Percentiles rank a stretch among this genome's conserved stretches.
Conservation (phyloP, 1,140 invertebrate genomes). For the Theocolax elegans region DNA sequence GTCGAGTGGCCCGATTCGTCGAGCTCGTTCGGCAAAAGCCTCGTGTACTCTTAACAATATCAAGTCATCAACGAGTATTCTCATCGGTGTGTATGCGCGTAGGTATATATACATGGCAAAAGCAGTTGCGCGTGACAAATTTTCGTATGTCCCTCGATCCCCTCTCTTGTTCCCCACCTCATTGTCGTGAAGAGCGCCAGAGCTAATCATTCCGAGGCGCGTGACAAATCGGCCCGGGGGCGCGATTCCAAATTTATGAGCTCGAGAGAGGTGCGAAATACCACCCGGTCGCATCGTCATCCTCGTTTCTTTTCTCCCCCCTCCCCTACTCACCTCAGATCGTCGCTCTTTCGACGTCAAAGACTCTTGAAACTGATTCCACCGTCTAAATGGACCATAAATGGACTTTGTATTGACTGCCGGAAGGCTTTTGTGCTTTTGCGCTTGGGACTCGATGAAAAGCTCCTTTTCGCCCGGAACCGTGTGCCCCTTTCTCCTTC, state of each 20-base stretch:
- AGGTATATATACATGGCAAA: background rate
- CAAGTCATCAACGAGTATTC: constrained; percentile 64
- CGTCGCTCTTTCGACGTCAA: background rate
- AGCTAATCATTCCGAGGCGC: constrained; percentile 46
- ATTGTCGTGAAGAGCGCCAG: constrained; percentile 21
- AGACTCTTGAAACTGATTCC: constrained; percentile 54
- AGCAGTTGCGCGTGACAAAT: constrained; percentile 62
- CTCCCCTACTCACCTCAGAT: no score
- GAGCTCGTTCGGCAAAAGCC: constrained; percentile 10
- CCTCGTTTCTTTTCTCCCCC: no score
- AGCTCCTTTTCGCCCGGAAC: background rate
- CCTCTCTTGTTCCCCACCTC: constrained; percentile 24
- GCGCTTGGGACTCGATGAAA: background rate
- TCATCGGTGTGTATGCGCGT: constrained; percentile 40
- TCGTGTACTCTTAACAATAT: constrained; percentile 54
- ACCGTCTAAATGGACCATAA: constrained; percentile 59
- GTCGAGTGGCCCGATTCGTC: constrained; percentile 11
- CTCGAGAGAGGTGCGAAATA: constrained; percentile 10
- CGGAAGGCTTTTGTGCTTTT: constrained; percentile 49
- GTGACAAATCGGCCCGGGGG: constrained; percentile 53
- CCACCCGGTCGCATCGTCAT: no score
- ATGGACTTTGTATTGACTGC: constrained; percentile 56
- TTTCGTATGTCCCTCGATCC: constrained; percentile 39
- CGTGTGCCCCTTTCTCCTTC: no score
- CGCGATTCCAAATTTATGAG: constrained; percentile 45